Conservation (phyloP, 1,140 invertebrate genomes). For the Octopus sinensis region DNA sequence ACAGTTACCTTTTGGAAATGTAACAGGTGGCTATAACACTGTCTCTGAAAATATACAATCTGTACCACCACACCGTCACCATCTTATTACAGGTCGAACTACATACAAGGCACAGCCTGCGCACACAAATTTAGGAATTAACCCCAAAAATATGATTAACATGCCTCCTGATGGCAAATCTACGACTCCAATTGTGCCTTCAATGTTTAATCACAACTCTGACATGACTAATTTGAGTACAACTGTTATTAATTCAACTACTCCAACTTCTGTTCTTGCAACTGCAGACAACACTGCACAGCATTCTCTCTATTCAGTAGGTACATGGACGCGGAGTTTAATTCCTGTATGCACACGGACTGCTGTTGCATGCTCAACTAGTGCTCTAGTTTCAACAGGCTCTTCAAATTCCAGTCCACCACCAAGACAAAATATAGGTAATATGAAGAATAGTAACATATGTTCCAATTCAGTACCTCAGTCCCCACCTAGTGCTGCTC, state of each 20-base stretch:
- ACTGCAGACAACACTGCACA: too few species aligned
- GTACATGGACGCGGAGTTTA: too few species aligned
- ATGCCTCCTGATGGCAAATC: constrained; percentile 26
- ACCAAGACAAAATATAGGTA: not conserved
- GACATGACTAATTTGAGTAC: not conserved
- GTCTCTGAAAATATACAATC: not conserved
- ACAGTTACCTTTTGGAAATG: not conserved
- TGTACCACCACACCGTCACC: constrained; percentile 10
- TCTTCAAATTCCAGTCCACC: not conserved
- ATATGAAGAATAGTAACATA: constrained; percentile 4
- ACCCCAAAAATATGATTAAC: constrained; percentile 27
- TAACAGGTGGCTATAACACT: not conserved
- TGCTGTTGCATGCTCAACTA: constrained; percentile 10
- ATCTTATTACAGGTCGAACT: constrained; percentile 18
- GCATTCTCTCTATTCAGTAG: too few species aligned
- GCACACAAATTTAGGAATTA: constrained; percentile 22
- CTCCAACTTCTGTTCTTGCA: too few species aligned
- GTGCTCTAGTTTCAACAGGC: not conserved
- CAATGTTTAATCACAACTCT: not conserved
- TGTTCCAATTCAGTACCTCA: not conserved
- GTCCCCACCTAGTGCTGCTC: not conserved
- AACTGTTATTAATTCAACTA: too few species aligned
- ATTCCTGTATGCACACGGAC: constrained; percentile 15
- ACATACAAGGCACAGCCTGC: constrained; percentile 24
- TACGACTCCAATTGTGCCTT: constrained; percentile 4